Base-by-base conservation (phyloP, 2,797 vertebrate species). In the Pseudotriccus pelzelni region DNA sequence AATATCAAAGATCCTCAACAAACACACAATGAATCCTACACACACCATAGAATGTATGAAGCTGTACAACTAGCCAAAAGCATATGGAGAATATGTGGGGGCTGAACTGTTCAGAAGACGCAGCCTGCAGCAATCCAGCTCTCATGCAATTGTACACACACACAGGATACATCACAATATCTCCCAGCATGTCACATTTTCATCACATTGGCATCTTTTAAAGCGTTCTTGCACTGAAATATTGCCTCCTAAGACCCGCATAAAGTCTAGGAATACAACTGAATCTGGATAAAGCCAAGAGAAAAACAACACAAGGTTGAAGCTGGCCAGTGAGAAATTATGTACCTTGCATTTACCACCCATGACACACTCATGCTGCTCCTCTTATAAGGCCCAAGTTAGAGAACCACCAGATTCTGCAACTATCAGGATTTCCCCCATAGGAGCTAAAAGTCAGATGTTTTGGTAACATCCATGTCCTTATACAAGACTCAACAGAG, bases 141-240 rank as follows among this genome's bases (percentile, higher is more conserved):
- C 41, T 17, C 60, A 14, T 18, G 49, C 41, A 37, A 8, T 9
- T 19, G 37, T 15, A 30, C 28, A 37, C 23, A 49, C 37, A 37
- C 20, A 47, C 0, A 36, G 4, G 85, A 70, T 10, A 44, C 22
- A 2, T 1, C 4, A 49, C 10, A 9, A 2, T 7, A 1, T 37
- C 46, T n/a, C 49, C 37, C 22, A 85, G 30, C 13, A 74, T 14
- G 36, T 73, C 47, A 36, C 3, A 1, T 63, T 78, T 70, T 47
- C 53, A 46, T 37, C 47, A 25, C 14, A 46, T 0, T 4, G 14
- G 21, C 28, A 55, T 34, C 58, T 81, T 84, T 75, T 55, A 66
- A 32, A 87, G 49, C 2, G 24, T 18, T 43, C 37, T 47, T 67
- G 49, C 37, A n/a, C 43, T 13, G 20, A 60, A 11, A 43, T 28